Evolutionary conservation across 2,113 vertebrate species (phyloP), one percentile per base, ranked within the genome.

Genomic region (Ariopsis seemanni): DNA sequence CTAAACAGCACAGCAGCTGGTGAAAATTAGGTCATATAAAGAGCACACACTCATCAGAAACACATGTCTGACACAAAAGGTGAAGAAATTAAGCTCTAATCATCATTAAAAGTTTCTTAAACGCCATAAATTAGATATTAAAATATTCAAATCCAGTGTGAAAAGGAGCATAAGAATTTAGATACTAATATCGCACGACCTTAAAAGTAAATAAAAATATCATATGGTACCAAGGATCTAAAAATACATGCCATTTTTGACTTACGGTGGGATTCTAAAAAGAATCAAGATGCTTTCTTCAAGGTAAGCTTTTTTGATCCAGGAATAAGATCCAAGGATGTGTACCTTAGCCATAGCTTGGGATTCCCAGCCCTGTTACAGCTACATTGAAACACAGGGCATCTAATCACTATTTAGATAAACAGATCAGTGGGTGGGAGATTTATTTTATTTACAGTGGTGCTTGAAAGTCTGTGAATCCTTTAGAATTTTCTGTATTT

Each of bases 221-320:
- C 8, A 48, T 8, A 22, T 74, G 17, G 71, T 1, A 72, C n/a
- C 14, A 58, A 55, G 34, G 27, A 57, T 53, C 7, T n/a, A 53
- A 27, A 67, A 57, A 57, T 14, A 77, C 20, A 77, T 77, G 8
- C 52, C 27, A 12, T 4, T 30, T 79, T 52, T 7, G 30, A n/a
- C 69, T 60, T 60, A 58, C 5, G 12, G 8, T 4, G 8, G 27
- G 15, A 2, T 78, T 63, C 58, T 85, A 52, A n/a, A 77, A 77
- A 77, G 57, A 85, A 77, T 62, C 50, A 14, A 75, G 9, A 75
- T 20, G 20, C 42, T 20, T 74, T 15, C 27, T 53, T 55, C 17
- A 25, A n/a, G 74, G 34, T 11, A 77, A 85, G 58, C 71, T 20
- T 79, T 79, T 75, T 11, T 78, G 15, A 85, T 79, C 27, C 42